A percentile compares a stretch with the other conserved stretches of the same genome.
Conservation (phyloP, 2,888 invertebrate genomes). For the Platypus cylindrus region DNA sequence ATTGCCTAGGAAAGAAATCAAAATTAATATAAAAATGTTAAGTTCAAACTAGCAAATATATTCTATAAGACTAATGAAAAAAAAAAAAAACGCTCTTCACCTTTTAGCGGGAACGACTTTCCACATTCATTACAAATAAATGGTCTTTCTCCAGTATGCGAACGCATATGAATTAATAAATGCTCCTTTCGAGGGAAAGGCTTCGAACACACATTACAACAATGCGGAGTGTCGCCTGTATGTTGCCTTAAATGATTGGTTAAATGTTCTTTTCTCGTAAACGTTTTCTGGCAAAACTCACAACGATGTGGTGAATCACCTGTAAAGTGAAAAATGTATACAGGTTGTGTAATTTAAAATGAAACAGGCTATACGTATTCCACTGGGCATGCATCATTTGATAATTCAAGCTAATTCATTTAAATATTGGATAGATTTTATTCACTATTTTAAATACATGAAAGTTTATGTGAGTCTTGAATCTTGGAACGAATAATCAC, state of each 20-base stretch:
- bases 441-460: no score
- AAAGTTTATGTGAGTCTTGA: no score
- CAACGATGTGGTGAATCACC: conserved; percentile 61
- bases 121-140: conserved; percentile 77
- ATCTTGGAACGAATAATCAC: no score
- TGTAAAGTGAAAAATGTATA: no score
- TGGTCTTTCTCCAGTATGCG: conserved; percentile 68
- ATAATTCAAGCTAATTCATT: no score
- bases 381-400: no score
- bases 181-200: conserved; percentile 69
- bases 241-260: conserved; percentile 85
- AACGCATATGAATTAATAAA: conserved; percentile 63
- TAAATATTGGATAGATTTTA: no score
- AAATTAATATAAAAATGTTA: neutral
- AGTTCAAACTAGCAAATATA: neutral
- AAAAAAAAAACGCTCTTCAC: conserved; percentile 4
- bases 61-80: neutral
- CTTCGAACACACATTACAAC: conserved; percentile 68
- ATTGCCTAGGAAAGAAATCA: conserved; percentile 34
- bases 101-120: conserved; percentile 74
- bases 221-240: conserved; percentile 64
- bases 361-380: no score
- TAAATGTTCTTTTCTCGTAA: conserved; percentile 80
- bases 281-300: conserved; percentile 78
- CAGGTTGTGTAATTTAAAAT: no score